Percentiles rank a stretch among this genome's conserved stretches.
phyloP scores from a whole-genome alignment of 2,113 vertebrate species.

The Bubo bubo region DNA sequence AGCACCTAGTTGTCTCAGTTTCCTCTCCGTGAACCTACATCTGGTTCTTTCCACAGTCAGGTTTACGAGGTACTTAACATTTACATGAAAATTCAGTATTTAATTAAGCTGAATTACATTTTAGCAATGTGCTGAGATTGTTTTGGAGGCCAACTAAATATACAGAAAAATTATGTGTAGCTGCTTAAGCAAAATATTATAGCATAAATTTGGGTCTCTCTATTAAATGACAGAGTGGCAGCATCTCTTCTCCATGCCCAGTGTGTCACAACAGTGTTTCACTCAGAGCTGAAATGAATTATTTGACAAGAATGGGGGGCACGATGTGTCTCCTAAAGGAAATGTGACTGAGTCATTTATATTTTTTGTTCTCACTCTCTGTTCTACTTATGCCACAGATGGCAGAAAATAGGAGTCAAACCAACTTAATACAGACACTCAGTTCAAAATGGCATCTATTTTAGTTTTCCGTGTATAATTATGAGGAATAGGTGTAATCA shows the following conservation, averaged over 20 bases:
- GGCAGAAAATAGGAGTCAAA: conserved; percentile 59
- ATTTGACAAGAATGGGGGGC: conserved; percentile 41
- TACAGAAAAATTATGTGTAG: not conserved
- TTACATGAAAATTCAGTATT: conserved; percentile 10
- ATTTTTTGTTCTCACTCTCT: conserved; percentile 52
- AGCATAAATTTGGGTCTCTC: not conserved
- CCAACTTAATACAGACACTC: conserved; percentile 54
- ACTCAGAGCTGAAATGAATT: not conserved
- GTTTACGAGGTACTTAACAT: not conserved
- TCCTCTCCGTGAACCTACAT: not conserved
- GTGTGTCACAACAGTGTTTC: not conserved
- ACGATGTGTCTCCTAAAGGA: conserved; percentile 27
- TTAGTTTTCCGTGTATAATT: conserved; percentile 32
- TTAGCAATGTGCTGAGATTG: not conserved
- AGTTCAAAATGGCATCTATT: conserved; percentile 54
- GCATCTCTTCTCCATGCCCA: not conserved
- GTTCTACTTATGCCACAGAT: conserved; percentile 55
- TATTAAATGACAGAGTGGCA: not conserved
- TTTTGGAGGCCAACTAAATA: conserved; percentile 18
- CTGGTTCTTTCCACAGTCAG: not conserved
- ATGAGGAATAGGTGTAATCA: conserved; percentile 38
- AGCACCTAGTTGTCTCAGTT: not conserved
- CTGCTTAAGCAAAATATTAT: not conserved
- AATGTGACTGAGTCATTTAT: conserved; percentile 52
- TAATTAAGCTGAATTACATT: conserved; percentile 33